A percentile compares a stretch with the other conserved stretches of the same genome.
These are phyloP conservation scores for Malurus alboscapulatus DNA, from an alignment of 2,113 vertebrate genomes.

Conservation along the genomic window DNA sequence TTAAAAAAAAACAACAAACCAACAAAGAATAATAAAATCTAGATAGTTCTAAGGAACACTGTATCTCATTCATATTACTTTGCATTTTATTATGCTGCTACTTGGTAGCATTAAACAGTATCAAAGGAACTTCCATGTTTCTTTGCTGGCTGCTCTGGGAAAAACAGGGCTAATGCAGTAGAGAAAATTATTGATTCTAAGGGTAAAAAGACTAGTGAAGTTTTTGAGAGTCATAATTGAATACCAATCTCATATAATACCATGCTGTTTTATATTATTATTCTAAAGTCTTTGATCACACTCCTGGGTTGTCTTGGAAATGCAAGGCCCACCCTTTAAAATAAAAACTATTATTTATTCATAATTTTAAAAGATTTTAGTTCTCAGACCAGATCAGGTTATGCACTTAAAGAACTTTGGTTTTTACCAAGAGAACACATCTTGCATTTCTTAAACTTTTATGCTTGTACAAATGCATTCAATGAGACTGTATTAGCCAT, in stretches of 20 bases:
- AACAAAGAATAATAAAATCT: neutral
- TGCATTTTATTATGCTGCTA: neutral
- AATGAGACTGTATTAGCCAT: neutral
- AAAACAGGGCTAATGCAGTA: neutral
- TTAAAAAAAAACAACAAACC: neutral
- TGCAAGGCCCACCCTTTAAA: neutral
- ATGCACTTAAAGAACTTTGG: neutral
- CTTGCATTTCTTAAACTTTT: neutral
- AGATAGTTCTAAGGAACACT: neutral
- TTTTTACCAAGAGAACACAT: neutral
- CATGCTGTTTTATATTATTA: neutral
- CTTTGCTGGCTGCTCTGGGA: neutral
- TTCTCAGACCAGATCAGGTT: neutral
- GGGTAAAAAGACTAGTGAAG: neutral
- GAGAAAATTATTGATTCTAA: neutral
- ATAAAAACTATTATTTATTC: neutral
- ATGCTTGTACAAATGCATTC: neutral
- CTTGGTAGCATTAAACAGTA: neutral
- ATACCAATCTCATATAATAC: neutral
- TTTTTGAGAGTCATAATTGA: neutral
- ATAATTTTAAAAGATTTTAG: neutral
- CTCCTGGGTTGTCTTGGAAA: neutral
- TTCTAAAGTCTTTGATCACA: neutral
- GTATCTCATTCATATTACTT: neutral
- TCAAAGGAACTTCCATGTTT: neutral